Evolutionary conservation across 2,113 vertebrate genomes (phyloP), one percentile per base, ranked within the genome.

Genomic region (Cariama cristata): DNA sequence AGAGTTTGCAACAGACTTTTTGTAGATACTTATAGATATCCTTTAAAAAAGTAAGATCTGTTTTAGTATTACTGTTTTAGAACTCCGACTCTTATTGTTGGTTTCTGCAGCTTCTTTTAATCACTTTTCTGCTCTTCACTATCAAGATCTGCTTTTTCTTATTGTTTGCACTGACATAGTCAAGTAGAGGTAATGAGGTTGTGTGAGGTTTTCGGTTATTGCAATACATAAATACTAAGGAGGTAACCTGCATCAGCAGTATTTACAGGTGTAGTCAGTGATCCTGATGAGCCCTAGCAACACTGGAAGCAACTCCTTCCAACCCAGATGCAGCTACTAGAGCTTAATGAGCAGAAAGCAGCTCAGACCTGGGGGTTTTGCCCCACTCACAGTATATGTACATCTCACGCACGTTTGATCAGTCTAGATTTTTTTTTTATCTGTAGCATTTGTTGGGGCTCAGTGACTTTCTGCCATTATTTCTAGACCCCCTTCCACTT

Each of bases 141-240:
- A 2, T 24, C 32, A 26, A 56, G 28, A 55, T 27, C 32, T 50
- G 40, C 42, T 81, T 55, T 68, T 86, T 74, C 30, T 55, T n/a
- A 12, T 4, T 15, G 5, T 53, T 60, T 52, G 9, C 40, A 18
- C n/a, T 8, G n/a, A 35, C 20, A 4, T 3, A 55, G 33, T 17
- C 21, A 32, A 67, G 53, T 26, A n/a, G 14, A 33, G 60, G 40
- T 15, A 40, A 4, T 38, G 11, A 42, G 5, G 30, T 24, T 53
- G 26, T 30, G 8, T 11, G 60, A 32, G 1, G 0, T 6, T 33
- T 24, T 2, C 58, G 67, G 73, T 18, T 18, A 12, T 16, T 68
- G 13, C 24, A 16, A 28, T 9, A 5, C 16, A 33, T 12, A 32
- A 32, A 9, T 22, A 22, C 53, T 44, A 22, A 83, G 2, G 12